Base-by-base conservation (phyloP, 2,888 invertebrate genomes). In the Peribatodes rhomboidaria region DNA sequence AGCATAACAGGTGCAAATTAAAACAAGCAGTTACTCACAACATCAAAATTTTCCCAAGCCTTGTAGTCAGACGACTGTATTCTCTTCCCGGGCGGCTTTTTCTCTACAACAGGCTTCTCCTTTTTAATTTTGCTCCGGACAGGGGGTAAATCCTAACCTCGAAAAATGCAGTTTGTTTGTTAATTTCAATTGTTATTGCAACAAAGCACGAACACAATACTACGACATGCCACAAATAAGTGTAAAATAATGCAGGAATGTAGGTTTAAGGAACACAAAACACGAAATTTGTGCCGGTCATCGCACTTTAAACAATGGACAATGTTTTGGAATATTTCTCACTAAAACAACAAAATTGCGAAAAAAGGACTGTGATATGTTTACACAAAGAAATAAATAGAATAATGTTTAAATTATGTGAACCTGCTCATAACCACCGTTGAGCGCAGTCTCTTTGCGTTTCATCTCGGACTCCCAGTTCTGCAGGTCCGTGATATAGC, bases 11-110 rank as follows among this genome's bases (percentile, higher is more conserved):
- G 11, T 22, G 27, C 27, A 27, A 27, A 41, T 11, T 16, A 55
- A 50, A 16, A 18, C 1, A 14, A 22, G 10, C 9, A 41, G n/a
- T 47, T 52, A 86, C 94, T 90, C 87, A 96, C 96, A 79, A 94
- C 96, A 94, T 97, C 96, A 94, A 96, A 97, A 77, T 96, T 96
- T 37, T 97, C 96, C 97, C 97, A 97, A 52, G 95, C 93, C 35
- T 90, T 75, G 86, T 97, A 97, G 86, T 97, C 96, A 58, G 90
- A 94, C 0, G 95, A 88, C 61, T 91, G 86, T 39, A 96, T 95
- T 72, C 94, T 89, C 71, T 94, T 93, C 35, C 86, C 87, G 0
- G 76, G 74, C 56, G 80, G 82, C 69, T 89, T 90, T 59, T 78
- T 79, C 0, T 74, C 79, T 39, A 80, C 78, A 3, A 86, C 73